These are phyloP conservation scores for Cydia fagiglandana DNA, from an alignment of 1,140 invertebrate species.

Conservation along the genomic window DNA sequence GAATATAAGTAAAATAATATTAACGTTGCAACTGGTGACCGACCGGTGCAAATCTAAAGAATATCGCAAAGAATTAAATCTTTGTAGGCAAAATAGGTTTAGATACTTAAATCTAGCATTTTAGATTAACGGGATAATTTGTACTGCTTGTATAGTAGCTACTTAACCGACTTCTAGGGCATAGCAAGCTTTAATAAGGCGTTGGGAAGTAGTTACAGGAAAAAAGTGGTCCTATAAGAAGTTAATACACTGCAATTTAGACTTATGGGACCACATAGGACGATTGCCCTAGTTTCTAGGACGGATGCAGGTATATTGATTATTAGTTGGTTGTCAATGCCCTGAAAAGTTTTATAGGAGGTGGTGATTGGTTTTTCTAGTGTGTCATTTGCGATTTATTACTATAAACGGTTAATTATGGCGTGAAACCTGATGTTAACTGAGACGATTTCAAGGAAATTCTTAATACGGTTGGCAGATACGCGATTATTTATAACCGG, in stretches of 20 bases:
- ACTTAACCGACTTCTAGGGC: constrained; percentile 4
- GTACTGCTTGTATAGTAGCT: background rate
- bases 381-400: background rate
- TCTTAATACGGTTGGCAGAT: background rate
- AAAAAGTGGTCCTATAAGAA: constrained; percentile 25
- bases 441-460: background rate
- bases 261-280: constrained; percentile 19
- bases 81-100: background rate
- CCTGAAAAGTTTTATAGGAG: background rate
- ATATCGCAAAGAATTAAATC: background rate
- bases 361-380: background rate
- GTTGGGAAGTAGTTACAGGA: constrained; percentile 4
- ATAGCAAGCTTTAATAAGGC: constrained; percentile 24
- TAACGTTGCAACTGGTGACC: background rate
- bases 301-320: constrained; percentile 13
- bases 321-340: constrained; percentile 4
- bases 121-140: background rate
- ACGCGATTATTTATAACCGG: background rate
- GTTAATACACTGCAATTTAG: constrained; percentile 19
- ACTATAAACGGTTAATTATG: background rate
- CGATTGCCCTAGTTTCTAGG: constrained; percentile 12
- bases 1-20: background rate
- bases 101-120: background rate
- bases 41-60: background rate
- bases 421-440: background rate